Base-by-base conservation (phyloP, 2,113 vertebrate species). In the Podarcis cretensis region DNA sequence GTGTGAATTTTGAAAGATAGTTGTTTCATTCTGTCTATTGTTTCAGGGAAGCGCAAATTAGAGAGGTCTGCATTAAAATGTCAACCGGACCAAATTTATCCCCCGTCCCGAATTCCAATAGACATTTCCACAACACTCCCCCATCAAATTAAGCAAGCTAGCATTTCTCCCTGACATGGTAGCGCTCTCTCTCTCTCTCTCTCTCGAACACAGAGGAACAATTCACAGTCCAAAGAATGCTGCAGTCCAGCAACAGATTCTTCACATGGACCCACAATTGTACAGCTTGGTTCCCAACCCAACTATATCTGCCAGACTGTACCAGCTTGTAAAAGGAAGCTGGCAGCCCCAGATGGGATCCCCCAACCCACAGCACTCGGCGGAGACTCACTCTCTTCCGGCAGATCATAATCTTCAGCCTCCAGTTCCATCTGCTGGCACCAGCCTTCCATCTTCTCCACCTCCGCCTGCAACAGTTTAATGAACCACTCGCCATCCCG, bases 371-470 rank as follows among this genome's bases (percentile, higher is more conserved):
- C 65, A 35, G 20, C 2, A 8, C 10, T 1, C 2, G 6, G 4
- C 8, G 21, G 18, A 1, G 0, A 98, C 99, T 98, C 95, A 99
- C 99, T 96, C 95, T 99, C 98, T 92, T 99, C 98, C 0, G 98
- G 98, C 92, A 99, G 97, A 90, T 99, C 98, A 0, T 98, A 99
- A 91, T 99, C 98, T 95, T 99, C 99, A 0, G 98, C 98, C 94
- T 99, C 99, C 37, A 98, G 96, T 93, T 99, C 99, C 98, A 99
- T 99, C 96, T 97, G 98, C 97, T 99, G 98, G 96, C 99, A 99
- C 99, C 99, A 99, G 23, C 98, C 98, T 96, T 99, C 99, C 98
- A 99, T 98, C 96, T 98, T 98, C 94, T 99, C 99, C 96, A 99
- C 99, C 94, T 99, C 99, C 0, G 97, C 98, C 95, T 99, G 98